Evolutionary conservation across 2,797 vertebrate genomes (phyloP).

Genomic region (Myripristis murdjan): DNA sequence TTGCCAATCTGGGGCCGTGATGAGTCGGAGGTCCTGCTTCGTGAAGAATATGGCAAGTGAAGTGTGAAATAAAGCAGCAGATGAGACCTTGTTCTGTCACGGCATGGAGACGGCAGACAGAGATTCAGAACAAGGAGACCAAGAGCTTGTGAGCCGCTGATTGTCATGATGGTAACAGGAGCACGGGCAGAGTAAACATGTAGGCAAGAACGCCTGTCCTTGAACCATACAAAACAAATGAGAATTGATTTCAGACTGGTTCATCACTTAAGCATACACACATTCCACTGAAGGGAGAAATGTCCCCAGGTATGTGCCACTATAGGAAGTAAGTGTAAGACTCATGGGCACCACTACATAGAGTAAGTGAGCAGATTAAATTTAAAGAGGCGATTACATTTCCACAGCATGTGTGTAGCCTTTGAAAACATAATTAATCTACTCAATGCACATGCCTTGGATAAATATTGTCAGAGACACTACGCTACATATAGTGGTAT

Average conservation of each 20-base stretch:
- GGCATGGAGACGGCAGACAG: constrained; percentile 11
- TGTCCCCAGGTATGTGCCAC: not conserved
- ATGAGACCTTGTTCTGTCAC: constrained; percentile 64
- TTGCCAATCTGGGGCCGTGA: constrained; percentile 40
- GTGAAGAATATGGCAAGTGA: constrained; percentile 73
- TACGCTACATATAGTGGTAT: not conserved
- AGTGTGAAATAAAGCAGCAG: constrained; percentile 82
- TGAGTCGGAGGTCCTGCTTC: constrained; percentile 64
- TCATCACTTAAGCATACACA: not conserved
- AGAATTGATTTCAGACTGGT: not conserved
- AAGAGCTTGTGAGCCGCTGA: constrained; percentile 12
- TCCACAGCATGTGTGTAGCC: not conserved
- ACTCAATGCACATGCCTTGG: not conserved
- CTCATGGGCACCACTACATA: not conserved
- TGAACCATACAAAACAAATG: constrained; percentile 2
- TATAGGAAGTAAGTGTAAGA: not conserved
- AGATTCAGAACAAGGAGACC: not conserved
- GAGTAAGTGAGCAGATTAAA: not conserved
- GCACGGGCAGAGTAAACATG: constrained; percentile 12
- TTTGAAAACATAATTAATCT: constrained; percentile 8
- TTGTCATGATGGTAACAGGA: constrained; percentile 15
- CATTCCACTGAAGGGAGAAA: not conserved
- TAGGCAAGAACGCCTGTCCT: constrained; percentile 1
- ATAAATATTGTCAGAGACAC: constrained; percentile 1
- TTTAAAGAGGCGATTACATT: constrained; percentile 11